A percentile compares a stretch with the other conserved stretches of the same genome.
These are phyloP conservation scores for Bothrops alternatus DNA, from an alignment of 2,797 vertebrate genomes.

Conservation along the genomic window DNA sequence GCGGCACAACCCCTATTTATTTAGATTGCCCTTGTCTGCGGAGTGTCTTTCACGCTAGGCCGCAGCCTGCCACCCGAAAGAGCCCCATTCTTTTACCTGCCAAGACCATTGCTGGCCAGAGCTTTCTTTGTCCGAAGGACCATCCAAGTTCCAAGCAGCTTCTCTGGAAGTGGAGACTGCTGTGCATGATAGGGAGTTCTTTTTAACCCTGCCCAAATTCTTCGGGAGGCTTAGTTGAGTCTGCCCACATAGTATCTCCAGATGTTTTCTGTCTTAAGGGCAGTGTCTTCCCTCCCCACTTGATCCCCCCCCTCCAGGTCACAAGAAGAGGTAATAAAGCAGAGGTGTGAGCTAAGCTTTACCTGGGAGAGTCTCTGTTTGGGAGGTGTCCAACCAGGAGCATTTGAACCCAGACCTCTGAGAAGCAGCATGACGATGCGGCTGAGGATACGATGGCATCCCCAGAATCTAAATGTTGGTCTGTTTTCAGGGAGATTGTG, in stretches of 20 bases:
- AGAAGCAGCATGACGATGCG: too few relatives aligned
- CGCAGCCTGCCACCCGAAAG: neutral
- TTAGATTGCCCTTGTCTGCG: neutral
- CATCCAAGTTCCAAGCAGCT: rapidly evolving
- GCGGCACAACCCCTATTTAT: neutral
- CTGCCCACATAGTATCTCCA: neutral
- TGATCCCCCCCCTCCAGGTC: neutral
- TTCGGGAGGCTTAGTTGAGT: too few relatives aligned
- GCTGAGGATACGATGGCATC: neutral
- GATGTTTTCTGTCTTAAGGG: neutral
- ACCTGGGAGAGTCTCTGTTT: neutral
- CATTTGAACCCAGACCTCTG: neutral
- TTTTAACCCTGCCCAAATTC: neutral
- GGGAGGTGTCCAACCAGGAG: neutral
- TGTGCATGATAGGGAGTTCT: neutral
- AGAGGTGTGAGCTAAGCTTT: neutral
- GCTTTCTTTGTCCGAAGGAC: neutral
- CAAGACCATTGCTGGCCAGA: neutral
- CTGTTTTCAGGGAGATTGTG: neutral
- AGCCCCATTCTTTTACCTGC: neutral
- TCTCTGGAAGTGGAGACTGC: neutral
- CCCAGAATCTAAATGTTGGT: neutral
- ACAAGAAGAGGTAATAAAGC: neutral
- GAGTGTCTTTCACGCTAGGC: neutral
- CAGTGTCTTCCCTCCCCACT: neutral